Evolutionary conservation across 2,888 invertebrate genomes (phyloP).

Genomic region (Lasioglossum malachurum): DNA sequence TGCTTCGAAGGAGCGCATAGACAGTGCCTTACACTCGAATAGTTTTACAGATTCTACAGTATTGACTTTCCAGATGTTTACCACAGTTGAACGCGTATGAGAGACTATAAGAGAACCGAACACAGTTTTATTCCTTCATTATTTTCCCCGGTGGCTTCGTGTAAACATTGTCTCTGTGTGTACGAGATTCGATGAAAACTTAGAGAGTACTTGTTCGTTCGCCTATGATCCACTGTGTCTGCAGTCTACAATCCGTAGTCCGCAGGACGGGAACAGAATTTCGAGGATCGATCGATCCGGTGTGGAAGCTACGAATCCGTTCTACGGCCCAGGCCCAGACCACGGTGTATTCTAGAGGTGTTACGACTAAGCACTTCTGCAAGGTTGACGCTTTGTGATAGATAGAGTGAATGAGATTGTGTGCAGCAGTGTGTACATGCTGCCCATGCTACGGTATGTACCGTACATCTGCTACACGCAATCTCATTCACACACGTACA

Average conservation of each 20-base stretch:
- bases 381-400: no score
- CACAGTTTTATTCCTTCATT: slow-evolving; percentile 38
- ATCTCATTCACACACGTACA: no score
- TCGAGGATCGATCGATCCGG: background rate
- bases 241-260: background rate
- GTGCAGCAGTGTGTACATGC: no score
- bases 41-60: slow-evolving; percentile 68
- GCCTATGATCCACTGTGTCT: background rate
- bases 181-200: background rate
- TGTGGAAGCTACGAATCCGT: slow-evolving; percentile 2
- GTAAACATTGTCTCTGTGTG: slow-evolving; percentile 71
- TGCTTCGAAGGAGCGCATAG: slow-evolving; percentile 69
- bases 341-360: no score
- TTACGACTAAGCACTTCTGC: no score
- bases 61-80: slow-evolving; percentile 72
- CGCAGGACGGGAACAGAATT: background rate
- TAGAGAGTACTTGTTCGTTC: background rate
- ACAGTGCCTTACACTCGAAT: slow-evolving; percentile 72
- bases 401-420: no score
- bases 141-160: slow-evolving; percentile 63
- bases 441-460: no score
- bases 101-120: slow-evolving; percentile 62
- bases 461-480: no score
- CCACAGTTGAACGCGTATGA: slow-evolving; percentile 65
- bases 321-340: background rate